phyloP scores from a whole-genome alignment of 1,140 invertebrate species.

The Aphis craccivora region DNA sequence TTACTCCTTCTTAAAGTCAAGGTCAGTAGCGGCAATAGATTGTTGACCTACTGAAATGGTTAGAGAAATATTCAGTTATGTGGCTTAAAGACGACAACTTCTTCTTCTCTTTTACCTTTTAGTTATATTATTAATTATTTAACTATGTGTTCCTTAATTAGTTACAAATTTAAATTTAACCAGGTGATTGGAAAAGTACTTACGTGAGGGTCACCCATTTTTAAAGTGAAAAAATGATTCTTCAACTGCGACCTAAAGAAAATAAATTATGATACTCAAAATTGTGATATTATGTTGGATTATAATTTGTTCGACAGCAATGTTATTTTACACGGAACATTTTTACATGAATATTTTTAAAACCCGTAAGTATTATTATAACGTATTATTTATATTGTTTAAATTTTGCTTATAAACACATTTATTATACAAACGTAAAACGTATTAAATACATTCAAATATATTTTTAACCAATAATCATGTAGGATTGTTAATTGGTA shows the following conservation, averaged over 20 bases:
- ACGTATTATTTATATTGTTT: not conserved
- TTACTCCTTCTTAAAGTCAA: conserved; percentile 44
- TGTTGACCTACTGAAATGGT: conserved; percentile 44
- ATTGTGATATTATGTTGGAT: conserved; percentile 7
- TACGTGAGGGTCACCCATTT: not conserved
- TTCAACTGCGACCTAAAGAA: not conserved
- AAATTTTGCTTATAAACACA: not conserved
- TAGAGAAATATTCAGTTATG: conserved; percentile 36
- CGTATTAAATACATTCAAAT: not conserved
- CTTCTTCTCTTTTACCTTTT: conserved; percentile 21
- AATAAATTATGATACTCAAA: conserved; percentile 48
- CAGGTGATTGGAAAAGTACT: not conserved
- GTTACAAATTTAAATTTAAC: not conserved
- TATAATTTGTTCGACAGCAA: not conserved
- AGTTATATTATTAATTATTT: not conserved
- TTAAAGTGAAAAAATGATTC: not conserved
- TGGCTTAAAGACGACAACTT: not conserved
- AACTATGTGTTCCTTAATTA: not conserved
- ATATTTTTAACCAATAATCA: not conserved
- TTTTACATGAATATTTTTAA: not conserved
- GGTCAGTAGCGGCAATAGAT: conserved; percentile 11
- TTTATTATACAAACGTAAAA: not conserved
- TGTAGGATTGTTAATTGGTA: too few relatives aligned
- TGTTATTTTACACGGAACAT: not conserved
- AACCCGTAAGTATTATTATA: not conserved